These are phyloP conservation scores for Gyps fulvus DNA, from an alignment of 2,113 vertebrate genomes.

Conservation along the genomic window DNA sequence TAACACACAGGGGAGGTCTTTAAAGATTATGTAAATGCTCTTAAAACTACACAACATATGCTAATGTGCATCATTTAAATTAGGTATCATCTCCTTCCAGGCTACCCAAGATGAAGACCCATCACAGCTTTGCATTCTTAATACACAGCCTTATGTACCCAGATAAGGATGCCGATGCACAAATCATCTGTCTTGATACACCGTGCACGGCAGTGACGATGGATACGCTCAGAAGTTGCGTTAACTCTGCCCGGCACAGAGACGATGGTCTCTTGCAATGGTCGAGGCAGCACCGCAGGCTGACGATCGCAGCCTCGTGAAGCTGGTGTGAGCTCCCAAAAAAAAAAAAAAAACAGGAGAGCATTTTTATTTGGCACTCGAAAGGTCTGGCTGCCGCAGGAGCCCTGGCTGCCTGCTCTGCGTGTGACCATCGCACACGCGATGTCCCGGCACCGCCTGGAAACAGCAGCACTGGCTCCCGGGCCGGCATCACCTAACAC, in stretches of 20 bases:
- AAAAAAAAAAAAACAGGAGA: accelerated
- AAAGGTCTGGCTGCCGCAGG: neutral
- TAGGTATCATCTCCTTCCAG: neutral
- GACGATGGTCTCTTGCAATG: accelerated
- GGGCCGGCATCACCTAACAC: accelerated
- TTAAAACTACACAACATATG: neutral
- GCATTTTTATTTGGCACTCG: accelerated
- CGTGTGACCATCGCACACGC: accelerated
- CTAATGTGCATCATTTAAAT: neutral
- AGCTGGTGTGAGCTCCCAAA: accelerated
- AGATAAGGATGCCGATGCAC: neutral
- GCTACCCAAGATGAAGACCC: neutral
- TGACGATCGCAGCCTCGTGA: accelerated
- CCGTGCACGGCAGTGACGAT: accelerated
- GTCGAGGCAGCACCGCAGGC: neutral
- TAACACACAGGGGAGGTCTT: neutral
- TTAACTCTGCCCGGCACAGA: accelerated
- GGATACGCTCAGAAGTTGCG: accelerated
- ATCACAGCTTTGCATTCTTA: neutral
- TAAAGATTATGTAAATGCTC: neutral
- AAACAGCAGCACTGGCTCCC: accelerated
- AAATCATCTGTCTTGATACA: accelerated
- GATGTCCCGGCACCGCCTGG: neutral
- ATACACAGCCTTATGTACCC: accelerated
- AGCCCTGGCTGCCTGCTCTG: neutral